Conservation (phyloP, 2,113 vertebrate genomes). For the Gymnobelideus leadbeateri region DNA sequence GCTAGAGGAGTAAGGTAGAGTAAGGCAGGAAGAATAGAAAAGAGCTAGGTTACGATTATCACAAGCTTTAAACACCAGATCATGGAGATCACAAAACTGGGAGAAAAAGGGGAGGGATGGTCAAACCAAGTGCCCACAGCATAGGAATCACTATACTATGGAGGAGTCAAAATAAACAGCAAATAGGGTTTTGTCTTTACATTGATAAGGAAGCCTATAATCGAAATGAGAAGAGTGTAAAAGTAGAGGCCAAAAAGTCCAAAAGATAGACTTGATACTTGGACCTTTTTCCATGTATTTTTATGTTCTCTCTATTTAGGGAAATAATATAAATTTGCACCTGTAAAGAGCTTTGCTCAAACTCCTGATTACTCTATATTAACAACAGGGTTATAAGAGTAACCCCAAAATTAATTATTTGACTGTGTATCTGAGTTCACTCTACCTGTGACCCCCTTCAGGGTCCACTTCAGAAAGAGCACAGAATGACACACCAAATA, state of each 20-base stretch:
- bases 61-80: neutral
- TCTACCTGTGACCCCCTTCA: constrained; percentile 3
- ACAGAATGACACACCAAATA: neutral
- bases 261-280: neutral
- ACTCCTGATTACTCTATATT: neutral
- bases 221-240: neutral
- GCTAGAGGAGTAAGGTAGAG: neutral
- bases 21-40: neutral
- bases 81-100: neutral
- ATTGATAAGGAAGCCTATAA: neutral
- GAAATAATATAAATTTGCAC: neutral
- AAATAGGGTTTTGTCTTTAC: neutral
- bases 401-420: neutral
- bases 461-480: neutral
- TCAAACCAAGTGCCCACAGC: neutral
- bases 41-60: neutral
- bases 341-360: neutral
- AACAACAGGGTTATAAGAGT: neutral
- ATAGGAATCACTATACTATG: neutral
- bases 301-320: neutral
- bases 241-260: neutral
- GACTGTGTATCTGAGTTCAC: neutral
- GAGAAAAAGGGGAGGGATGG: neutral
- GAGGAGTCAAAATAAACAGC: neutral
- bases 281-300: neutral